phyloP scores from a whole-genome alignment of 2,888 invertebrate genomes.

The Harpalus rubripes region DNA sequence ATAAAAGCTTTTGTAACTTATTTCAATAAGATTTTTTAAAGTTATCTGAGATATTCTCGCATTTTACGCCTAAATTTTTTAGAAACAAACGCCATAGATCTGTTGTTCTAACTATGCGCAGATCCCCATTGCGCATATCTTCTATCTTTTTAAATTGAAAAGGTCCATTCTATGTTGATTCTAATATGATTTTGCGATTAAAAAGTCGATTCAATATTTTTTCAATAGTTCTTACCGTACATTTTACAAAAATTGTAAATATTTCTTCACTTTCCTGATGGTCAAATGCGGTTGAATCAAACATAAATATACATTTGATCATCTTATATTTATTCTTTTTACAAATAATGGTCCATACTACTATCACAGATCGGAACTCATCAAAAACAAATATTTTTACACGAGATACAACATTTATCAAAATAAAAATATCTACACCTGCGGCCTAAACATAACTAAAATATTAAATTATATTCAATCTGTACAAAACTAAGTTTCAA shows the following conservation, averaged over 20 bases:
- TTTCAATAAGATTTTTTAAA: no score
- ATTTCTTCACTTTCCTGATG: not conserved
- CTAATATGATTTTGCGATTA: no score
- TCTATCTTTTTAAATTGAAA: no score
- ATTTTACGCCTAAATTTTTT: no score
- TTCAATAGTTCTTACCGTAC: slow-evolving; percentile 2
- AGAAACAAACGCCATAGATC: no score
- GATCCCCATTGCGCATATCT: no score
- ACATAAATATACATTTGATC: slow-evolving; percentile 51
- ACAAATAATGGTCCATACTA: slow-evolving; percentile 78
- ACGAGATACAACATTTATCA: slow-evolving; percentile 65
- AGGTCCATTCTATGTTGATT: no score
- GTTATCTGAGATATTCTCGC: no score
- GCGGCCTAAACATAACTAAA: slow-evolving; percentile 56
- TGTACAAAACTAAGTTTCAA: slow-evolving; percentile 44
- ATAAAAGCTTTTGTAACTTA: no score
- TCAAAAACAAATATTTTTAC: slow-evolving; percentile 68
- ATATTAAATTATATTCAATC: slow-evolving; percentile 42
- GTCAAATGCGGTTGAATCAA: not conserved
- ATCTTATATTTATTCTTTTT: slow-evolving; percentile 74
- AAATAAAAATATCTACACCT: slow-evolving; percentile 65
- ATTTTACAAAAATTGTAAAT: not conserved
- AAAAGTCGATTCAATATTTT: no score
- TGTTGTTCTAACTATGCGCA: no score
- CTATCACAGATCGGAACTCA: slow-evolving; percentile 78